A percentile compares a stretch with the other conserved stretches of the same genome.
phyloP scores from a whole-genome alignment of 2,888 invertebrate species.

The Dromius quadrimaculatus region DNA sequence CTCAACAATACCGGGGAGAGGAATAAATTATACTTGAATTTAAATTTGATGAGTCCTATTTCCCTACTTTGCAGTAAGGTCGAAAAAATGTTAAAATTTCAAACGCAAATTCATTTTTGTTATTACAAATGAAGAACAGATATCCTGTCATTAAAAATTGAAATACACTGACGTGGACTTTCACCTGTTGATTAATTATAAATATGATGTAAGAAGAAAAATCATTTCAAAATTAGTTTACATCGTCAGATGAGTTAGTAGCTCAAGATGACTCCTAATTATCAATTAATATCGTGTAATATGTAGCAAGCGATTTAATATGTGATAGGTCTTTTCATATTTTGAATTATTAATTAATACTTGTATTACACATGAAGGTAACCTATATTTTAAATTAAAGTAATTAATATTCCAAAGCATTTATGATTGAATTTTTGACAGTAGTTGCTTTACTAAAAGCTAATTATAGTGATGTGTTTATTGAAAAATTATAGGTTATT shows the following conservation, averaged over 20 bases:
- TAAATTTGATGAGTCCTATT: conserved; percentile 1
- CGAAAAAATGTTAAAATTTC: neutral
- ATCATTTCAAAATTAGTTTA: conserved; percentile 13
- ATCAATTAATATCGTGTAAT: conserved; percentile 3
- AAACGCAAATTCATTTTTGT: too few relatives aligned
- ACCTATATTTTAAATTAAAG: conserved; percentile 13
- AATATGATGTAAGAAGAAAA: conserved; percentile 26
- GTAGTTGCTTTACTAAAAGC: conserved; percentile 24
- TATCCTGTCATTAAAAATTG: conserved; percentile 10
- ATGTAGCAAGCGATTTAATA: too few relatives aligned
- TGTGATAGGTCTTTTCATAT: neutral
- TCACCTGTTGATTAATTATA: conserved; percentile 31
- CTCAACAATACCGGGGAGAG: neutral
- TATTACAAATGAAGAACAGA: conserved; percentile 8
- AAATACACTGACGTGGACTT: conserved; percentile 25
- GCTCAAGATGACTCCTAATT: conserved; percentile 13
- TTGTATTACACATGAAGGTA: conserved; percentile 5
- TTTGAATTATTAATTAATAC: conserved; percentile 10
- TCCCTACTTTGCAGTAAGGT: neutral
- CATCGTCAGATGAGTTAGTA: conserved; percentile 14
- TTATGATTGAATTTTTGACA: conserved; percentile 22
- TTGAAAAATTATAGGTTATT: conserved; percentile 20
- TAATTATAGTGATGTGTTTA: conserved; percentile 26
- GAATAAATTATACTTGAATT: conserved; percentile 20
- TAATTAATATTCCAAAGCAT: conserved; percentile 16